Evolutionary conservation across 2,888 invertebrate genomes (phyloP), one percentile per base, ranked within the genome.

Genomic region (Zeuzera pyrina): DNA sequence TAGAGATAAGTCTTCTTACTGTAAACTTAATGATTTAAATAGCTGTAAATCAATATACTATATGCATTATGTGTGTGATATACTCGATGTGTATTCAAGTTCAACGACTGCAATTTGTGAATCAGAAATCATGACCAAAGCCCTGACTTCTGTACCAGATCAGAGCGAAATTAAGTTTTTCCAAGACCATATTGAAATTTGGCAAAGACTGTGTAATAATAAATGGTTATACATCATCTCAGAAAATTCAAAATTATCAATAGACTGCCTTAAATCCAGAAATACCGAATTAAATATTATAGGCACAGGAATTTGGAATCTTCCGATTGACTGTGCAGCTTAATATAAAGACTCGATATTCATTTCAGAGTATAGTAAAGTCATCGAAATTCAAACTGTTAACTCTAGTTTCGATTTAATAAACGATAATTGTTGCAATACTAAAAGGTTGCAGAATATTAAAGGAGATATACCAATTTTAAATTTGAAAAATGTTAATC

Each of bases 121-220:
- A 33, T 25, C 29, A 10, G 40, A 40, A 15, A 34, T 35, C 25
- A 33, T 35, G 12, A n/a, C n/a, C 13, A 40, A 37, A 33, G 28
- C 31, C 2, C 13, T 33, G 14, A 27, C 13, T 30, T 15, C 19
- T 27, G 21, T 37, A 5, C 40, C 36, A 7, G 19, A 24, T n/a
- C 12, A 16, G 2, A 35, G 33, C 29, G 8, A 34, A 31, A 31
- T 30, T 33, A 40, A 33, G 24, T 33, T 40, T 16, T 15, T 34
- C 10, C 7, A 26, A 15, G 33, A 33, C 24, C 14, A 30, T 19
- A 8, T 19, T 19, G 8, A 13, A 19, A 31, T 40, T 15, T 40
- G 34, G 34, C 36, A 40, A 24, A 15, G 16, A 2, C 26, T 35
- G 21, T 23, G 8, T 15, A 30, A 36, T 16, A 33, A 36, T 12